Base-by-base conservation (phyloP, 2,797 vertebrate genomes). In the Carcharodon carcharias region DNA sequence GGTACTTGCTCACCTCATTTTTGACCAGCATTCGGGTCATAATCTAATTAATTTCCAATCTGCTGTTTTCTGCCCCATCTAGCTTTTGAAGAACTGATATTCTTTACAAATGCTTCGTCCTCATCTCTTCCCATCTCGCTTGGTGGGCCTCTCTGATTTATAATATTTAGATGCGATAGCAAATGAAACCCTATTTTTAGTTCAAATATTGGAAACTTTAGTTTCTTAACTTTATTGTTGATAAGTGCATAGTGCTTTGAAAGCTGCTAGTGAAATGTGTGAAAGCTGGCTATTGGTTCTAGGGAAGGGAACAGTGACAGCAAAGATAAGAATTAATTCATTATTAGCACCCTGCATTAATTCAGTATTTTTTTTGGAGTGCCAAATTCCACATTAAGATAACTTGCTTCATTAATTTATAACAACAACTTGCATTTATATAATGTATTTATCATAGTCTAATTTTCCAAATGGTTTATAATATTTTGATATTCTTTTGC, bases 401-500 rank as follows among this genome's bases (percentile, higher is more conserved):
- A 77, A 80, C 35, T 0, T 35, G n/a, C 61, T 12, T 40, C n/a
- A 67, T 93, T 45, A 45, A 67, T 93, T 93, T 63, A 63, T 35
- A 92, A n/a, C 88, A n/a, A n/a, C n/a, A 65, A 23, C 45, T n/a
- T 40, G 35, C 18, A 65, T 67, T 93, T 45, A 40, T 93, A 45
- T n/a, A 18, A 21, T 45, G 21, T 40, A n/a, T 65, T 93, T 67
- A 65, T 23, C 7, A n/a, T 67, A 11, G 40, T 65, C 63, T n/a
- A 67, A 93, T 67, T 93, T 93, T 93, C 91, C n/a, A 93, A 14
- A 45, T 67, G 91, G n/a, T 93, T 11, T 45, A 26, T 92, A 92
- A 63, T 65, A 65, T 58, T 16, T 91, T 89, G 50, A 31, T 89
- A 91, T 35, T 91, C 11, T n/a, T 61, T 61, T n/a, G 26, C 28